Base-by-base conservation (phyloP, 2,113 vertebrate genomes). In the Plotosus lineatus region DNA sequence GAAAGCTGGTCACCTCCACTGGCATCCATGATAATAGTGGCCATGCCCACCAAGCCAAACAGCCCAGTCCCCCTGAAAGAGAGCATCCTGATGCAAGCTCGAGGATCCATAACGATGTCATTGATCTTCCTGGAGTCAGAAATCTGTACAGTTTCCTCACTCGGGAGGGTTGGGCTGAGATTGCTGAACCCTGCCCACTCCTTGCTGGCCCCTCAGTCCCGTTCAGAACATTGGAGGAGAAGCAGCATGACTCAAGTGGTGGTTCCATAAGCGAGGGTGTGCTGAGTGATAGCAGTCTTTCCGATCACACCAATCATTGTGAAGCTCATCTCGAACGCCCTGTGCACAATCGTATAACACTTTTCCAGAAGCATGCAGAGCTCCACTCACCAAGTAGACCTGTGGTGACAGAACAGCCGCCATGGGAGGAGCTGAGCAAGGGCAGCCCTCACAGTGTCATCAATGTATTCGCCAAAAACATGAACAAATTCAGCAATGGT, bases 371-470 rank as follows among this genome's bases (percentile, higher is more conserved):
- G 79, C 96, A 97, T 86, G 95, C 96, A 28, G 95, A 94, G 55
- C 95, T 89, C 28, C 95, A 91, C 85, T 84, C 90, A 0, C 92
- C 94, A 0, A 89, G 95, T 85, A 92, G 85, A 46, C 76, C 92
- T 36, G 85, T 90, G 28, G 78, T 91, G 21, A 87, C 83, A 80
- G 85, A 61, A 0, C 28, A 82, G 19, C 90, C 90, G 4, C 93
- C 94, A 0, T 98, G 95, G 97, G 96, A 97, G 84, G 97, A 99
- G 74, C 89, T 99, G 79, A 91, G 92, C 6, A 97, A 96, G 82
- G 97, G 97, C 87, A 98, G 97, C 89, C 95, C 97, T 15, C 92
- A 96, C 79, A 98, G 97, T 15, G 96, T 98, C 75, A 98, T 99
- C 91, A 98, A 96, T 89, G 97, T 99, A 88, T 99, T 96, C 88